These are phyloP conservation scores for Fregetta grallaria DNA, from an alignment of 2,113 vertebrate genomes.

Conservation along the genomic window DNA sequence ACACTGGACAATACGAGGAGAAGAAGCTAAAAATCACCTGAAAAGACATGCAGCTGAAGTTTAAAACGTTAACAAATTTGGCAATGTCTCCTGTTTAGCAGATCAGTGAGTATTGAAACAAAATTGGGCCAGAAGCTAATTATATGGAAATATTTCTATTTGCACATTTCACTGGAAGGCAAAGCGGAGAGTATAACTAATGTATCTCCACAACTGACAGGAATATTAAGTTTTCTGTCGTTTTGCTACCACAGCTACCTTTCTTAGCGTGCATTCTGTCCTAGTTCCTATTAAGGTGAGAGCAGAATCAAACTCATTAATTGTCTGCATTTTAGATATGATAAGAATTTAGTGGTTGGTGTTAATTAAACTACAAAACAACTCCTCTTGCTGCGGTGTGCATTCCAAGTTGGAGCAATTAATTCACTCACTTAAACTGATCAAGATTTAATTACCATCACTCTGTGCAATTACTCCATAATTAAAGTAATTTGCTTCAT, in stretches of 20 bases:
- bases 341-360: conserved; percentile 80
- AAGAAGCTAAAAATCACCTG: background rate
- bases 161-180: conserved; percentile 74
- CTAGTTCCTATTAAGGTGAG: conserved; percentile 79
- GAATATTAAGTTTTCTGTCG: conserved; percentile 75
- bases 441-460: conserved; percentile 99
- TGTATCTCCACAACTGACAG: conserved; percentile 59
- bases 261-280: conserved; percentile 74
- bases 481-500: conserved; percentile 98
- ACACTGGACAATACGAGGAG: accelerated
- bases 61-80: conserved; percentile 43
- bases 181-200: conserved; percentile 59
- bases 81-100: conserved; percentile 34
- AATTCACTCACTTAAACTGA: conserved; percentile 97
- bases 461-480: conserved; percentile 95
- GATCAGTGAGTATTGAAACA: conserved; percentile 55
- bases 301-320: conserved; percentile 83
- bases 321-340: conserved; percentile 79
- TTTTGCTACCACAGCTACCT: conserved; percentile 50
- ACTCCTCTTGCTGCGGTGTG: conserved; percentile 78
- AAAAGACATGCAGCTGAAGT: background rate
- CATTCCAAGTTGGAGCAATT: conserved; percentile 94
- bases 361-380: conserved; percentile 85
- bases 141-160: conserved; percentile 77
- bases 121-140: conserved; percentile 75